Percentiles rank a stretch among this genome's conserved stretches.
These are phyloP conservation scores for Odontomachus brunneus DNA, from an alignment of 1,140 invertebrate genomes.

Conservation along the genomic window DNA sequence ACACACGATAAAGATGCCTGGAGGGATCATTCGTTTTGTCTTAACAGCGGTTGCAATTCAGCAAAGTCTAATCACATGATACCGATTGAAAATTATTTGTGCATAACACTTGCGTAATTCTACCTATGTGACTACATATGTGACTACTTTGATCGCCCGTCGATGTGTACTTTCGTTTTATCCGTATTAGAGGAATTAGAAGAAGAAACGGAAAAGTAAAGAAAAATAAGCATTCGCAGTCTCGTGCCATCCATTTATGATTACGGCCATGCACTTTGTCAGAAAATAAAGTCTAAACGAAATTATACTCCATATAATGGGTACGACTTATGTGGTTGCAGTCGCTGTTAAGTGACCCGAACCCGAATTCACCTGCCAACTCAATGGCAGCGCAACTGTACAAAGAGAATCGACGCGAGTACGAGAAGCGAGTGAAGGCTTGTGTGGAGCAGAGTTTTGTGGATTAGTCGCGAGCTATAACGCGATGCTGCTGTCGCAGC, in stretches of 20 bases:
- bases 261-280: slow-evolving; percentile 53
- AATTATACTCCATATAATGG: slow-evolving; percentile 64
- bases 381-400: slow-evolving; percentile 98
- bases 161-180: slow-evolving; percentile 14
- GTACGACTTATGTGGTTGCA: slow-evolving; percentile 87
- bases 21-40: slow-evolving; percentile 71
- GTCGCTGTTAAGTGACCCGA: slow-evolving; percentile 97
- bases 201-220: not conserved
- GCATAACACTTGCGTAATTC: slow-evolving; percentile 45
- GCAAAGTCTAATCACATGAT: slow-evolving; percentile 79
- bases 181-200: not conserved
- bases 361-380: slow-evolving; percentile 98
- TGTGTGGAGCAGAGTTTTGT: slow-evolving; percentile 98
- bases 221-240: slow-evolving; percentile 11
- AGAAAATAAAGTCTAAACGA: slow-evolving; percentile 23
- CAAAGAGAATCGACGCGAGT: slow-evolving; percentile 97
- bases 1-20: slow-evolving; percentile 27
- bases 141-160: slow-evolving; percentile 48
- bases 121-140: slow-evolving; percentile 38
- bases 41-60: slow-evolving; percentile 86
- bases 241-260: slow-evolving; percentile 44
- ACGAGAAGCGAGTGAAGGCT: slow-evolving; percentile 98
- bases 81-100: slow-evolving; percentile 50
- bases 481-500: slow-evolving; percentile 74
- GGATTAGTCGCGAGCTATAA: slow-evolving; percentile 89